Base-by-base conservation (phyloP, 2,797 vertebrate genomes). In the Hydrocynus forskahlii region DNA sequence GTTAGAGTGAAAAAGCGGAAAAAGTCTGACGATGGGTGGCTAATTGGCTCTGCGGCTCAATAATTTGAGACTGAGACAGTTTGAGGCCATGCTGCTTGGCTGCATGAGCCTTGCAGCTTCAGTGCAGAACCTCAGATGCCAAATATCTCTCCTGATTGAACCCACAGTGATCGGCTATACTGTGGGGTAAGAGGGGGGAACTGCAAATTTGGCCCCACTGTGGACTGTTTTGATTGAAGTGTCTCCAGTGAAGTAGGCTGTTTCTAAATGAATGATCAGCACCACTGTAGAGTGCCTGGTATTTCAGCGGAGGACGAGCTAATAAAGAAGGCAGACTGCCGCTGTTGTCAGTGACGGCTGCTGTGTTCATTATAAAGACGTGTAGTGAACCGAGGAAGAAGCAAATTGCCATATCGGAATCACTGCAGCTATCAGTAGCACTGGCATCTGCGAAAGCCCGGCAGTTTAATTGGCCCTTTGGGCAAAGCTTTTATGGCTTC, bases 391-490 rank as follows among this genome's bases (percentile, higher is more conserved):
- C 57, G 19, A 80, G 60, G 87, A 59, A 85, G 78, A 88, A 84
- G 87, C 84, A 92, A 90, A 92, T 87, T 80, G 88, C 82, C 80
- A 84, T 86, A 79, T 67, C 74, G 81, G 81, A 87, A 88, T 89
- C 79, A 88, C 89, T 89, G 40, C 75, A 71, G 87, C 84, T 78
- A 84, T 75, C 82, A 78, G 85, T 82, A 82, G 50, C 77, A 70
- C 81, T 63, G 73, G 62, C 80, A 60, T 81, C 85, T 73, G 72
- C 50, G 81, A 77, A 86, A 73, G 84, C 67, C 55, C 7, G n/a
- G 9, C 70, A 25, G 45, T 89, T 89, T 89, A 92, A 93, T 90
- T 91, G 88, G 88, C 78, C 90, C 71, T 83, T 80, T 69, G 88
- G 86, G 89, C 83, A 59, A 48, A 38, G 76, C 76, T 83, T 85